Conservation (phyloP, 2,888 invertebrate genomes). For the Dysmachus trigonus region DNA sequence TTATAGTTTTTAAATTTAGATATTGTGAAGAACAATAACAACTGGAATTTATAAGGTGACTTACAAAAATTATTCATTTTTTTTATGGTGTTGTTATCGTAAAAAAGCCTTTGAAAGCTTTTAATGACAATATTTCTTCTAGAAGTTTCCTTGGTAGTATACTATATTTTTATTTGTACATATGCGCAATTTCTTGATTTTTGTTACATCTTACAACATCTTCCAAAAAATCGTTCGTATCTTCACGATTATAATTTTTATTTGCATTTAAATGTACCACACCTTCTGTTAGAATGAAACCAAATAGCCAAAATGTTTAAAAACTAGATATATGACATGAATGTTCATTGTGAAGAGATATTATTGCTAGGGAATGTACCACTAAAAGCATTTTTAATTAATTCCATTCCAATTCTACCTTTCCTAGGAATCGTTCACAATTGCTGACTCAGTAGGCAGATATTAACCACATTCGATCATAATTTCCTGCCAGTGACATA, state of each 20-base stretch:
- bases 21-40: not conserved
- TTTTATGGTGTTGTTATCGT: not conserved
- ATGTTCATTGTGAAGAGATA: too few relatives aligned
- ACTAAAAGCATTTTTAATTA: not conserved
- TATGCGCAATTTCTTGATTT: not conserved
- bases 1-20: too few relatives aligned
- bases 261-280: too few relatives aligned
- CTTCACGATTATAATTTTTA: not conserved
- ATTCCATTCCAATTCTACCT: not conserved
- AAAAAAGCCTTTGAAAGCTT: not conserved
- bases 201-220: too few relatives aligned
- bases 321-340: too few relatives aligned
- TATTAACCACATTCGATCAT: not conserved
- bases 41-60: not conserved
- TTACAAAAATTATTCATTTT: not conserved
- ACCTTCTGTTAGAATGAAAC: not conserved
- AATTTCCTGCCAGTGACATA: not conserved
- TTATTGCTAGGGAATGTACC: too few relatives aligned
- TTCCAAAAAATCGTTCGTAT: too few relatives aligned
- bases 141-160: too few relatives aligned
- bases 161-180: not conserved
- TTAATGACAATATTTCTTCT: too few relatives aligned
- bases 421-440: not conserved
- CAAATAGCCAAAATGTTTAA: not conserved
- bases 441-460: not conserved